phyloP scores from a whole-genome alignment of 2,888 invertebrate genomes.

The Norana najaformis region DNA sequence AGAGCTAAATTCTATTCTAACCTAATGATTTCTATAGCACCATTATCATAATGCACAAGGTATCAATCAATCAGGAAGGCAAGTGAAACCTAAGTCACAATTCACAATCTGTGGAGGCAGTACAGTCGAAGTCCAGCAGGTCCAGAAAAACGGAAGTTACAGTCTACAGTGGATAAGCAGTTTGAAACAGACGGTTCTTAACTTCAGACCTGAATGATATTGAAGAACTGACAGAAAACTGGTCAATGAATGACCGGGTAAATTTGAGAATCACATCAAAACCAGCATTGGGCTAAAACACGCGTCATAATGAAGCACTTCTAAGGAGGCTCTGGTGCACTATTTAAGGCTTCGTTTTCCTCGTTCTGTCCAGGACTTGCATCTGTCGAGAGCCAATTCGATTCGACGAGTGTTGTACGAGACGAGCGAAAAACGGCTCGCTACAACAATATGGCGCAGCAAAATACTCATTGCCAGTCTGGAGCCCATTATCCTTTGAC shows the following conservation, averaged over 20 bases:
- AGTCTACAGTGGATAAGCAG: no score
- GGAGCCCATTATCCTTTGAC: neutral
- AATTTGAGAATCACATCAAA: no score
- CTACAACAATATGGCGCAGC: neutral
- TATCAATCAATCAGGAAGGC: no score
- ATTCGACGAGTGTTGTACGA: neutral
- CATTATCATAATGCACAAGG: no score
- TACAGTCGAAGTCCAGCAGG: no score
- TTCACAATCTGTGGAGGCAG: no score
- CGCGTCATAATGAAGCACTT: neutral
- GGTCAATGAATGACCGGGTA: neutral
- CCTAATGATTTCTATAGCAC: no score
- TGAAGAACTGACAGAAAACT: neutral
- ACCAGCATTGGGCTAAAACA: neutral
- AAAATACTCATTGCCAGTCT: neutral
- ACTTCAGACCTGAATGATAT: no score
- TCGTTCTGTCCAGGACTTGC: neutral
- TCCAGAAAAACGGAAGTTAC: no score
- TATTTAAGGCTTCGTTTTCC: neutral
- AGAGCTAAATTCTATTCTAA: no score
- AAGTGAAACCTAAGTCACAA: no score
- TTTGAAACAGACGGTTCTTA: no score
- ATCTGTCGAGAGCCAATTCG: neutral
- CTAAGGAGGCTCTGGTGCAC: neutral
- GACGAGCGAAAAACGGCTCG: neutral